Conservation (phyloP, 2,888 invertebrate genomes). For the Ditylenchus weischeri region DNA sequence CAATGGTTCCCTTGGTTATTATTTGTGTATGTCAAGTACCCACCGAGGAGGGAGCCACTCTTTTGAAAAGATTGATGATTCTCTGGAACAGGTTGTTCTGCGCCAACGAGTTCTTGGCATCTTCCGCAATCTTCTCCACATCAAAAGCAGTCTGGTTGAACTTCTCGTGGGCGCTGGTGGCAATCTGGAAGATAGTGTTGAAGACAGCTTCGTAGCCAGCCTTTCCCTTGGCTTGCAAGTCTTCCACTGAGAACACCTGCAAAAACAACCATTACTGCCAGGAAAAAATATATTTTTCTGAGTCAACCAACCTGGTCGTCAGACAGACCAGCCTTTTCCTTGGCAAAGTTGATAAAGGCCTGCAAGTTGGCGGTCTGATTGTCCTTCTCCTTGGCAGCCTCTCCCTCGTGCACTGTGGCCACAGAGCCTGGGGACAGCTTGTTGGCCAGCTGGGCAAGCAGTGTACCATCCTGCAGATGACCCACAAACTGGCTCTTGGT, state of each 20-base stretch:
- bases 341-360: conserved; percentile 49
- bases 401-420: conserved; percentile 44
- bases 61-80: conserved; percentile 9
- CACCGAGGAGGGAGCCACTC: background rate
- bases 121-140: conserved; percentile 44
- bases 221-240: conserved; percentile 55
- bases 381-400: conserved; percentile 50
- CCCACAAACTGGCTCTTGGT: conserved; percentile 53
- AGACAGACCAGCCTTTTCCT: conserved; percentile 42
- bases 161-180: conserved; percentile 38
- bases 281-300: too few relatives aligned
- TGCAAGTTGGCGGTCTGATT: conserved; percentile 52
- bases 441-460: conserved; percentile 53
- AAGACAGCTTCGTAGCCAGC: conserved; percentile 51
- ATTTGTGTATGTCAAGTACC: too few relatives aligned
- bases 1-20: too few relatives aligned
- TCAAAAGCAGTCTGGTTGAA: conserved; percentile 35
- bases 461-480: conserved; percentile 49
- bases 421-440: conserved; percentile 36
- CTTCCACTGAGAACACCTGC: conserved; percentile 47
- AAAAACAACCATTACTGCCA: conserved; percentile 16
- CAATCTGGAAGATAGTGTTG: conserved; percentile 51
- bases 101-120: conserved; percentile 42
- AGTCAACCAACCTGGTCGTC: conserved; percentile 38
- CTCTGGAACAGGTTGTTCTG: conserved; percentile 45